phyloP scores from a whole-genome alignment of 1,140 invertebrate genomes.

The Chrysomallon squamiferum region DNA sequence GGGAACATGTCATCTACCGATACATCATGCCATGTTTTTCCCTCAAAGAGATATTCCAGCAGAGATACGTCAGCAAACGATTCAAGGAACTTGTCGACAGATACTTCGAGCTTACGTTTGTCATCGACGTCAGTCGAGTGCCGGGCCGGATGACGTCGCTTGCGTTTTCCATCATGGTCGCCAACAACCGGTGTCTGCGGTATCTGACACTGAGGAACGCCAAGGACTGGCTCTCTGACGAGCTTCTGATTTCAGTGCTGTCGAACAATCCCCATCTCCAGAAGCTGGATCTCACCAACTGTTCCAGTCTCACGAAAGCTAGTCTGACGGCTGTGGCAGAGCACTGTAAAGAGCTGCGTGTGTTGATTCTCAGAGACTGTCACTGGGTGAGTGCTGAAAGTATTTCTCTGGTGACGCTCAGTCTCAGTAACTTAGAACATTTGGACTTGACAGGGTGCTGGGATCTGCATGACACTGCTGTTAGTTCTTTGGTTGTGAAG shows the following conservation, averaged over 20 bases:
- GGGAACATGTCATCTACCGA: constrained; percentile 52
- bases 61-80: constrained; percentile 30
- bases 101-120: constrained; percentile 36
- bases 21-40: constrained; percentile 39
- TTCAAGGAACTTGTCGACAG: constrained; percentile 32
- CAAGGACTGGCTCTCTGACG: constrained; percentile 57
- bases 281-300: constrained; percentile 52
- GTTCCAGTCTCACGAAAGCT: constrained; percentile 47
- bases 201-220: constrained; percentile 51
- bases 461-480: constrained; percentile 57
- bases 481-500: constrained; percentile 40
- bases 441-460: constrained; percentile 62
- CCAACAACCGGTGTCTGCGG: constrained; percentile 29
- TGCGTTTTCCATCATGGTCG: constrained; percentile 43
- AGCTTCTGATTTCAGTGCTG: constrained; percentile 49
- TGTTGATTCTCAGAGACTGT: constrained; percentile 52
- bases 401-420: constrained; percentile 43
- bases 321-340: constrained; percentile 47
- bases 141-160: constrained; percentile 27
- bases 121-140: constrained; percentile 34
- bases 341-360: constrained; percentile 38
- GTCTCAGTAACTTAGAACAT: constrained; percentile 45
- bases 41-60: constrained; percentile 35
- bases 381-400: constrained; percentile 56
- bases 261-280: constrained; percentile 41